phyloP scores from a whole-genome alignment of 2,113 vertebrate genomes.

The Turdus rufiventris region DNA sequence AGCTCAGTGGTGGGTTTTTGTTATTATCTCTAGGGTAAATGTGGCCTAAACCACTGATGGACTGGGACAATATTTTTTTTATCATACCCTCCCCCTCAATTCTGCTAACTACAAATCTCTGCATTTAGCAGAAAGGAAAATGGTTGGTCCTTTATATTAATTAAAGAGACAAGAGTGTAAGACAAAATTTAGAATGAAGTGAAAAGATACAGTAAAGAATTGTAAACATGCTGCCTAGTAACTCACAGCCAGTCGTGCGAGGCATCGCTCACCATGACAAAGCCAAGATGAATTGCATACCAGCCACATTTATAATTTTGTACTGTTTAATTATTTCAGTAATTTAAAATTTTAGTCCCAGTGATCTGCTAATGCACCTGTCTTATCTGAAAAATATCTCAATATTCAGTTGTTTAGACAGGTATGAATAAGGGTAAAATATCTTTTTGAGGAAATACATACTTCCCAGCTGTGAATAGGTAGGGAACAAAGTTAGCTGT shows the following conservation, averaged over 20 bases:
- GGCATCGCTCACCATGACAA: background rate
- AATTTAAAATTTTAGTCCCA: background rate
- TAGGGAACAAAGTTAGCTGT: background rate
- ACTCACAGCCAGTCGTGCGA: background rate
- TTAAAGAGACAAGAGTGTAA: background rate
- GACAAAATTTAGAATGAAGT: background rate
- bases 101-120: background rate
- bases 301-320: background rate
- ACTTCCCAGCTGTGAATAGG: background rate
- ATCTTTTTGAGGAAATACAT: background rate
- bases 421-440: background rate
- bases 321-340: background rate
- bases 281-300: background rate
- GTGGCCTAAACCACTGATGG: background rate
- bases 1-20: background rate
- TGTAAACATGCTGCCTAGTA: background rate
- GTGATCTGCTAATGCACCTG: background rate
- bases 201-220: background rate
- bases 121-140: background rate
- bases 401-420: background rate
- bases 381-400: background rate
- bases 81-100: background rate
- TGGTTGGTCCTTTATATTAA: background rate
- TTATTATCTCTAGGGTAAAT: background rate
- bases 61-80: background rate